These are phyloP conservation scores for Morone saxatilis DNA, from an alignment of 2,113 vertebrate genomes.

Conservation along the genomic window DNA sequence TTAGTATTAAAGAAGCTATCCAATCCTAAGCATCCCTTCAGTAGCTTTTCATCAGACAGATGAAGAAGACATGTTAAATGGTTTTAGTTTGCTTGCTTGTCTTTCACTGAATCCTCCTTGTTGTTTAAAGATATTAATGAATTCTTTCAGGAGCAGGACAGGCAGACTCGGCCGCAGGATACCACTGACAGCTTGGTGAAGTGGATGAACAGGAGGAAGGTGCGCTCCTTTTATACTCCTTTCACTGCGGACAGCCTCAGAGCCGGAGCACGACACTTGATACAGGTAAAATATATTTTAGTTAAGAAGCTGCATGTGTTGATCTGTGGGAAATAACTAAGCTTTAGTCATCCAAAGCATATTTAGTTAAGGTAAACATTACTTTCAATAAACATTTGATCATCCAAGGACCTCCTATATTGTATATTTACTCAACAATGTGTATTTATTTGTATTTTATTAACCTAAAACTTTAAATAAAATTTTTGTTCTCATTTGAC, in stretches of 20 bases:
- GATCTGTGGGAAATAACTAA: neutral
- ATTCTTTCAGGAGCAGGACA: conserved; percentile 60
- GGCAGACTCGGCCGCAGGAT: conserved; percentile 13
- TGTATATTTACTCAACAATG: neutral
- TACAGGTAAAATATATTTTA: conserved; percentile 78
- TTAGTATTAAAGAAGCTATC: neutral
- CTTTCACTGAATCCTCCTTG: neutral
- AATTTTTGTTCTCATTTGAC: neutral
- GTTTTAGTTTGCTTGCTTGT: neutral
- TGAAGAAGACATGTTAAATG: no score
- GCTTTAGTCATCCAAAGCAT: neutral
- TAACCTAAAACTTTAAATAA: neutral
- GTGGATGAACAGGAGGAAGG: conserved; percentile 84
- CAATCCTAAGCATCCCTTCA: neutral
- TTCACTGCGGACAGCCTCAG: conserved; percentile 72
- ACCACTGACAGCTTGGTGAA: conserved; percentile 66
- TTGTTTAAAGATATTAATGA: neutral
- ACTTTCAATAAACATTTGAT: neutral
- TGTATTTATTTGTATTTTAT: neutral
- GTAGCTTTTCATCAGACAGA: neutral
- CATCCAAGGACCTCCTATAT: neutral
- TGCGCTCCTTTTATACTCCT: conserved; percentile 81
- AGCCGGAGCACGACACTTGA: conserved; percentile 75
- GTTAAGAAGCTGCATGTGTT: neutral
- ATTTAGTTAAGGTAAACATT: neutral